Base-by-base conservation (phyloP, 2,797 vertebrate species). In the Salarias fasciatus region DNA sequence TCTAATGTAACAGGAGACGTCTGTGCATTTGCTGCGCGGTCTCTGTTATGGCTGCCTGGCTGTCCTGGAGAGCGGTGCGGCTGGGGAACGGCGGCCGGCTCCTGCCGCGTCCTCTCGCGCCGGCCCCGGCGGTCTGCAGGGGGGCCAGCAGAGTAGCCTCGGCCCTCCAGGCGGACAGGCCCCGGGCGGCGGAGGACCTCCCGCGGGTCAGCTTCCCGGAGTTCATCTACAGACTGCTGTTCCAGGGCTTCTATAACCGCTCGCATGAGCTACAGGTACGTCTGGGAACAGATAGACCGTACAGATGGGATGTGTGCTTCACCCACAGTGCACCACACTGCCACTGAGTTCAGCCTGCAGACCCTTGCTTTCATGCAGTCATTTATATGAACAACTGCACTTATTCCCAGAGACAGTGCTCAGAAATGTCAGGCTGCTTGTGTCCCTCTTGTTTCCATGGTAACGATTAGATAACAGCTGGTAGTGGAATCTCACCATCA, bases 201-300 rank as follows among this genome's bases (percentile, higher is more conserved):
- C 91, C 89, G 1, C 61, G 11, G 0, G 64, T 91, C 63, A 77
- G 69, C 60, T 13, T 72, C 38, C 38, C 65, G 62, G 72, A 77
- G 57, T 11, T 89, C 28, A 11, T 92, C 3, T 93, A 86, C 84
- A 91, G 87, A 47, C 10, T 93, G 60, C 12, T 83, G 6, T 83
- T 92, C 64, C 79, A 87, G 69, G 89, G 92, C 1, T 93, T 84
- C 72, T 55, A 76, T 58, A 88, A 62, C 24, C 81, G 80, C 18
- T 12, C 87, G 24, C 92, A 94, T 58, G 90, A 92, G 63, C 65
- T 94, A 0, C 93, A 94, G 93, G 93, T 93, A 88, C 2, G 48
- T 0, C 35, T 35, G 33, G 33, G 6, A 6, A 35, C 33, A 35
- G 33, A 9, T 9, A n/a, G n/a, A n/a, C n/a, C n/a, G n/a, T n/a